Percentiles rank a stretch among this genome's conserved stretches.
phyloP scores from a whole-genome alignment of 2,888 invertebrate species.

The Pachymerium ferrugineum region DNA sequence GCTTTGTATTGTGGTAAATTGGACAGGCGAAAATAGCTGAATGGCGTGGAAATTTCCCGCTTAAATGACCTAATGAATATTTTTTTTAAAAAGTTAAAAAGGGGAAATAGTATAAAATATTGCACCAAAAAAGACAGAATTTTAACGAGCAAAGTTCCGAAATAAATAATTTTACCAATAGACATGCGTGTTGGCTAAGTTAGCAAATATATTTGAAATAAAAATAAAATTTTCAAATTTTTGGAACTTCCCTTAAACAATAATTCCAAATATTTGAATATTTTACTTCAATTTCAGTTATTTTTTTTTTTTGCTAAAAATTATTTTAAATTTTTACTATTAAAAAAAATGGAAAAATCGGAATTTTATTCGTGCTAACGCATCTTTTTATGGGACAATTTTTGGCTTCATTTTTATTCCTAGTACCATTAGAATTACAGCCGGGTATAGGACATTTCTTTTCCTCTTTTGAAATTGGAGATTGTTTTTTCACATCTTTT shows the following conservation, averaged over 20 bases:
- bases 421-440: slow-evolving; percentile 73
- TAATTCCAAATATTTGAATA: too few relatives aligned
- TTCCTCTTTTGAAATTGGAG: slow-evolving; percentile 50
- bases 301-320: too few relatives aligned
- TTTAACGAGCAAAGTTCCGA: neutral
- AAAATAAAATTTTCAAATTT: too few relatives aligned
- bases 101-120: neutral
- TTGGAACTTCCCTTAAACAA: too few relatives aligned
- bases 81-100: neutral
- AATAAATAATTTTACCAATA: neutral
- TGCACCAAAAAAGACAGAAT: neutral
- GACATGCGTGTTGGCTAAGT: too few relatives aligned
- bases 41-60: slow-evolving; percentile 71
- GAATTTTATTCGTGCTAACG: too few relatives aligned
- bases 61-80: slow-evolving; percentile 59
- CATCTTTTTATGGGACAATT: too few relatives aligned
- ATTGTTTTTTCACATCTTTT: slow-evolving; percentile 1
- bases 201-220: too few relatives aligned
- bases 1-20: slow-evolving; percentile 76
- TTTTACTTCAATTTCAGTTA: too few relatives aligned
- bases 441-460: slow-evolving; percentile 75
- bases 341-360: too few relatives aligned
- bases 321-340: too few relatives aligned
- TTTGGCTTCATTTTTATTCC: too few relatives aligned
- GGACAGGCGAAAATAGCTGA: slow-evolving; percentile 90